Evolutionary conservation across 2,113 vertebrate genomes (phyloP), one percentile per base, ranked within the genome.

Genomic region (Podarcis raffonei): DNA sequence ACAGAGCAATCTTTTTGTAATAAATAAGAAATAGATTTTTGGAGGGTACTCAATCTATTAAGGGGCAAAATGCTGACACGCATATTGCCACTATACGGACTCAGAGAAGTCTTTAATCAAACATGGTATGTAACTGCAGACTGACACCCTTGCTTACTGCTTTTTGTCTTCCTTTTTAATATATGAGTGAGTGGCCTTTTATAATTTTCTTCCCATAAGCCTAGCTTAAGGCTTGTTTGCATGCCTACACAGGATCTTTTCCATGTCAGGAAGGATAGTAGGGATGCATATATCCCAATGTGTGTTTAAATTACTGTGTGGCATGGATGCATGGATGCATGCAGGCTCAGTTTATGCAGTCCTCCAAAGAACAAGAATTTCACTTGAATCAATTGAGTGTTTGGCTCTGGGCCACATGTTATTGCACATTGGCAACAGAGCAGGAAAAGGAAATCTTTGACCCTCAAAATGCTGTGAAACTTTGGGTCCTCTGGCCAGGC

Each of bases 11-110:
- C 5, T 80, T 53, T 81, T 80, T 23, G 16, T 84, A 42, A 48
- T 72, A 72, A 79, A 74, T 80, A 57, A 78, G 57, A 39, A 74
- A 37, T 11, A 20, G 16, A 37, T 32, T 12, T 78, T 25, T 79
- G 35, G 25, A 37, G n/a, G 1, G 23, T 75, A 72, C 1, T 23
- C 37, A 22, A 48, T 65, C 1, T 18, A 6, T 86, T 80, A 84
- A 81, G 91, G 57, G 25, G 77, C 82, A 22, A 6, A 20, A 75
- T 69, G 35, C 3, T 11, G 88, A 90, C 88, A 87, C 79, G 87
- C 87, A 11, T 3, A 68, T 48, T 79, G 16, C 27, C 37, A 42
- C 18, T 32, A 30, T 1, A 16, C 11, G 16, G 2, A 42, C 3
- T 42, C 48, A 53, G 48, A 53, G 48, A 53, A 22, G 25, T 3